Base-by-base conservation (phyloP, 2,113 vertebrate genomes). In the Halichoeres trimaculatus region DNA sequence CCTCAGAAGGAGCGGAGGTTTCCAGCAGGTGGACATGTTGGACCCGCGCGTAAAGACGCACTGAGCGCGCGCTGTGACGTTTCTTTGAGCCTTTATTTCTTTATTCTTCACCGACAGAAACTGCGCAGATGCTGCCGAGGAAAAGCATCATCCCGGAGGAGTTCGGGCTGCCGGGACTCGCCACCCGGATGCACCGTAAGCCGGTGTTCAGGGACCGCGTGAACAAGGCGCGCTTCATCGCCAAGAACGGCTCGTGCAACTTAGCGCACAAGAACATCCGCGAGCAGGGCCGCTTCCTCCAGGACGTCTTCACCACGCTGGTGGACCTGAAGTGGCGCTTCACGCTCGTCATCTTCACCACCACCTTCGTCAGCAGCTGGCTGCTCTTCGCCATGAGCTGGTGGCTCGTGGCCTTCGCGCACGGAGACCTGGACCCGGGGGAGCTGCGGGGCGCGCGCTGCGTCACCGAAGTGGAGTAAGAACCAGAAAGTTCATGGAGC, bases 61-160 rank as follows among this genome's bases (percentile, higher is more conserved):
- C 78, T 23, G 66, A 78, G 5, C 43, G 17, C 57, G 26, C 17
- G 16, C 12, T n/a, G 1, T 22, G 19, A 16, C 4, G 20, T 0
- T 1, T 0, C 17, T 59, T 34, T 19, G 1, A 24, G 13, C 41
- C 1, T 53, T 55, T 45, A 17, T 67, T 56, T 3, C 1, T 2
- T 43, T 45, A 16, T 24, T 11, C 1, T 2, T 4, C 9, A 19
- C 5, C 8, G 20, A 8, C 34, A 14, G 0, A 19, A 1, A 0
- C 14, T 2, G 30, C 3, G 2, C 92, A 62, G 77, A 99, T 99
- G 98, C 30, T 99, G 94, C 94, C 98, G 52, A 92, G 98, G 3
- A 99, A 99, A 81, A 99, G 98, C 92, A 99, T 99, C 70, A 99
- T 99, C 81, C 97, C 98, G 0, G 98, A 99, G 92, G 98, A 99